phyloP scores from a whole-genome alignment of 2,797 vertebrate genomes.

The Euthynnus affinis region DNA sequence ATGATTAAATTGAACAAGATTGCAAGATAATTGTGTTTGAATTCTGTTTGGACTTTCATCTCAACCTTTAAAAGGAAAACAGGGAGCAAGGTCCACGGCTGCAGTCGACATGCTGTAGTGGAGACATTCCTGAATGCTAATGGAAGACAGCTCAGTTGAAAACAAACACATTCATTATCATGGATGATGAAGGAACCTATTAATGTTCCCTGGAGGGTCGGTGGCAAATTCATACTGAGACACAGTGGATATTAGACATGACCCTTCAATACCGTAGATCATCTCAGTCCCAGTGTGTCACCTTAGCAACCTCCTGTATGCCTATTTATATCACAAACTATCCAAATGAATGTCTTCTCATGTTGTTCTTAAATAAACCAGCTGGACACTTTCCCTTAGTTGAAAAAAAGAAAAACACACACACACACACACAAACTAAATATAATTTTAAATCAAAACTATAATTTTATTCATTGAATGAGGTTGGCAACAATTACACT shows the following conservation, averaged over 20 bases:
- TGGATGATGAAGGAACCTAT: constrained; percentile 47
- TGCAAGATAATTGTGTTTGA: neutral
- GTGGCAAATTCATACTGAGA: constrained; percentile 76
- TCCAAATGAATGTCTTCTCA: constrained; percentile 9
- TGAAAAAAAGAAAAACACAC: neutral
- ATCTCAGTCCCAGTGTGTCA: constrained; percentile 53
- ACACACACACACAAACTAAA: constrained; percentile 8
- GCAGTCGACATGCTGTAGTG: neutral
- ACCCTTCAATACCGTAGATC: constrained; percentile 66
- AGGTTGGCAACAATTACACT: constrained; percentile 39
- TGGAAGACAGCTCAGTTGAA: constrained; percentile 23
- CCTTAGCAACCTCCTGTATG: constrained; percentile 1
- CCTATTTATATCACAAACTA: constrained; percentile 45
- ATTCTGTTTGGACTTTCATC: constrained; percentile 36
- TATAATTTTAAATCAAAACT: constrained; percentile 46
- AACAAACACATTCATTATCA: constrained; percentile 63
- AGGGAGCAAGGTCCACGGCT: constrained; percentile 26
- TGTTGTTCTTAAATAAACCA: constrained; percentile 13
- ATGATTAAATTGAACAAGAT: neutral
- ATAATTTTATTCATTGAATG: constrained; percentile 44
- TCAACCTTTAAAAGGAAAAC: constrained; percentile 37
- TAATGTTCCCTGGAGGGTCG: constrained; percentile 64
- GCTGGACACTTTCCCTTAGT: neutral
- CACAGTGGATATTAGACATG: constrained; percentile 62
- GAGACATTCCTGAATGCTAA: constrained; percentile 13